Percentiles rank a stretch among this genome's conserved stretches.
These are phyloP conservation scores for Lophotriccus pileatus DNA, from an alignment of 2,797 vertebrate species.

Conservation along the genomic window DNA sequence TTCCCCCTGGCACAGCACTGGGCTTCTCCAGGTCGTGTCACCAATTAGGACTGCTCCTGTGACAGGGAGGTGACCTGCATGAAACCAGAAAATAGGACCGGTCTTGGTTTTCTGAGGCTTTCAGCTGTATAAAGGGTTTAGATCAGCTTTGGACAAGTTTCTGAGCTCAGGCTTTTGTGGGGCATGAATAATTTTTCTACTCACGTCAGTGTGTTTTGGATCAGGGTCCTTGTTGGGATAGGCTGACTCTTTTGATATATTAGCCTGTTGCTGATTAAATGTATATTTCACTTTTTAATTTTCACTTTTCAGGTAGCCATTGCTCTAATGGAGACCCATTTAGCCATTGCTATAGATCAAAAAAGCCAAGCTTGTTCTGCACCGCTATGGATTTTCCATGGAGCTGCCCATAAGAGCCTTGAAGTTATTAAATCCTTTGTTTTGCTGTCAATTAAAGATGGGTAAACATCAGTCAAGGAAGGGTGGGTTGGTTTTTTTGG, in stretches of 20 bases:
- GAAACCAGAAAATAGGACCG: not conserved
- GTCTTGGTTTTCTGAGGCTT: not conserved
- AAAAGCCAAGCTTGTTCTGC: conserved; percentile 41
- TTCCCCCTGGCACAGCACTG: fast-evolving
- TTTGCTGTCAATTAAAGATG: conserved; percentile 65
- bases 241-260: conserved; percentile 37
- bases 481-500: conserved; percentile 24
- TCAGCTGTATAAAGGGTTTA: conserved; percentile 15
- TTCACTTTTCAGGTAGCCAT: conserved; percentile 67
- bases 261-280: conserved; percentile 42
- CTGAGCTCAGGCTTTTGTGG: conserved; percentile 36
- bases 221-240: not conserved
- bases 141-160: conserved; percentile 46
- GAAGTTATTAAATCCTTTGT: conserved; percentile 66
- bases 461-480: conserved; percentile 67
- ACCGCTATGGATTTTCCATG: conserved; percentile 49
- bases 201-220: conserved; percentile 52
- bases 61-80: not conserved
- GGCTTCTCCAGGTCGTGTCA: not conserved
- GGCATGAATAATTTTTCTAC: conserved; percentile 45
- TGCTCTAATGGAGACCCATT: conserved; percentile 61
- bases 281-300: conserved; percentile 64
- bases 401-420: conserved; percentile 38
- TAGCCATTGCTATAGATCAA: conserved; percentile 65
- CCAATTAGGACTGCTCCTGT: not conserved